These are phyloP conservation scores for Rhea pennata DNA, from an alignment of 2,113 vertebrate genomes.

Conservation along the genomic window DNA sequence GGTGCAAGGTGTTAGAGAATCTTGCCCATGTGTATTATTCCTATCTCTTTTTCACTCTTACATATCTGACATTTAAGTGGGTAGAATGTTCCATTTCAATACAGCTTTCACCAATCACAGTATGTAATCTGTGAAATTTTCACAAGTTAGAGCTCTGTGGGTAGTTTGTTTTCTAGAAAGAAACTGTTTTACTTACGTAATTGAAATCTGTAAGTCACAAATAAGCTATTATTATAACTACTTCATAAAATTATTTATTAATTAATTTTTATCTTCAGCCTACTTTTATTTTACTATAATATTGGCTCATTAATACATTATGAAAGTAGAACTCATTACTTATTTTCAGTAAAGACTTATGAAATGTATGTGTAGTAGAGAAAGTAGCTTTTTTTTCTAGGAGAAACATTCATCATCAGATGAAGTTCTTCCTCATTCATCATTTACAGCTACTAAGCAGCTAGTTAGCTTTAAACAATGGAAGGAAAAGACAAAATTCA, in stretches of 20 bases:
- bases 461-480: neutral
- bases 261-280: neutral
- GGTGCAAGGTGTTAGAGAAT: neutral
- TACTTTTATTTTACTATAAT: neutral
- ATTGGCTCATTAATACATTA: neutral
- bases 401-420: neutral
- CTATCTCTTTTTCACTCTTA: neutral
- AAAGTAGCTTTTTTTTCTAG: neutral
- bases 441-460: neutral
- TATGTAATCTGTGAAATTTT: neutral
- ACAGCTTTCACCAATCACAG: neutral
- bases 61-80: neutral
- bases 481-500: neutral
- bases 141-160: neutral
- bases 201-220: neutral
- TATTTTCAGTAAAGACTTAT: neutral
- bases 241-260: neutral
- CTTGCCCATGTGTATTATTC: neutral
- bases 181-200: neutral
- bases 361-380: neutral
- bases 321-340: neutral
- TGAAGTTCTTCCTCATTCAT: neutral
- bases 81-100: neutral
- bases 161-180: constrained; percentile 2
- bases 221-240: constrained; percentile 1